Evolutionary conservation across 2,888 invertebrate genomes (phyloP).

Genomic region (Xylota segnis): DNA sequence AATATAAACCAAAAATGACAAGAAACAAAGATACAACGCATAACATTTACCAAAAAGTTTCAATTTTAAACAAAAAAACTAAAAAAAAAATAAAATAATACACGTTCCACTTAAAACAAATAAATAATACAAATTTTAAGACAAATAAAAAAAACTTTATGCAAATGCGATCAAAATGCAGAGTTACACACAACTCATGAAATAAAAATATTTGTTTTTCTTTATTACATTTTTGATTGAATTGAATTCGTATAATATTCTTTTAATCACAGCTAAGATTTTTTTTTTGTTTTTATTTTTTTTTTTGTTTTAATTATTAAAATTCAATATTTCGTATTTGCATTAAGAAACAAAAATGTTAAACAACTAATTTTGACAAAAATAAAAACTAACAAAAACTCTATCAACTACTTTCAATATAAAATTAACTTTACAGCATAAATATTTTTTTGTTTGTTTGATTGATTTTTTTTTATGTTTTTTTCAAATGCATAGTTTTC

Average conservation of each 20-base stretch:
- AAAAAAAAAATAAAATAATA: slow-evolving; percentile 44
- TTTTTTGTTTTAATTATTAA: slow-evolving; percentile 48
- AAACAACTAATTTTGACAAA: slow-evolving; percentile 55
- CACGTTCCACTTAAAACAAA: slow-evolving; percentile 53
- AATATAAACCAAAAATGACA: slow-evolving; percentile 31
- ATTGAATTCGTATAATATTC: slow-evolving; percentile 58
- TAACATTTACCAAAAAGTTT: slow-evolving; percentile 43
- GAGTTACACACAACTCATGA: slow-evolving; percentile 16
- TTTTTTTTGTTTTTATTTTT: no score
- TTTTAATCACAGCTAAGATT: slow-evolving; percentile 71
- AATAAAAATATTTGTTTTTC: slow-evolving; percentile 8
- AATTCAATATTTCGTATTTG: slow-evolving; percentile 69
- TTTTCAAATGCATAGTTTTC: slow-evolving; percentile 41
- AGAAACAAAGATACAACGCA: slow-evolving; percentile 40
- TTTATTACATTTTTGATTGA: slow-evolving; percentile 52
- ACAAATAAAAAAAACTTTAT: slow-evolving; percentile 21
- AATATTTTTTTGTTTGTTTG: slow-evolving; percentile 22
- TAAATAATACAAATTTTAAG: slow-evolving; percentile 49
- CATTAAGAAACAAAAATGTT: slow-evolving; percentile 65
- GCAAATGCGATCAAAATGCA: slow-evolving; percentile 54
- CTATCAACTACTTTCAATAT: slow-evolving; percentile 31
- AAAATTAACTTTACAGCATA: slow-evolving; percentile 34
- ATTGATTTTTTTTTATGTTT: slow-evolving; percentile 11
- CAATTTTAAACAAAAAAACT: slow-evolving; percentile 22
- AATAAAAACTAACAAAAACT: slow-evolving; percentile 40